These are phyloP conservation scores for Macroglossus sobrinus DNA, from an alignment of 2,113 vertebrate genomes.

Conservation along the genomic window DNA sequence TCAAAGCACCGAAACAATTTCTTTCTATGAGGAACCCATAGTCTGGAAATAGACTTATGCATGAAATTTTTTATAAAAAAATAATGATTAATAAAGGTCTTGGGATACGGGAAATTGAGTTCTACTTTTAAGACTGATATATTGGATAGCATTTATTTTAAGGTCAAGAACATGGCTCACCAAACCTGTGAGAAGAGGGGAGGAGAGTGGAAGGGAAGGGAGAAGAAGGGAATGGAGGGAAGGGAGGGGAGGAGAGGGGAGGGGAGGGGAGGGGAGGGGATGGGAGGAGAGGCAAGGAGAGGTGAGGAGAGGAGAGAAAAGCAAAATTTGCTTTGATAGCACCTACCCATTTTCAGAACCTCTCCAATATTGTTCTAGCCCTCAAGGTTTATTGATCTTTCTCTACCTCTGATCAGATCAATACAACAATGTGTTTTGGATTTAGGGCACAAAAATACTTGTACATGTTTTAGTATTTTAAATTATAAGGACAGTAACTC, in stretches of 20 bases:
- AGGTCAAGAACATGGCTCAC: background rate
- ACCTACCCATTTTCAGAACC: background rate
- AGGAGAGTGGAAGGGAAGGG: too few species aligned
- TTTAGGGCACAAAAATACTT: background rate
- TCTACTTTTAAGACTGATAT: background rate
- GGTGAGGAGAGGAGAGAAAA: background rate
- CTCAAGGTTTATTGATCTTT: background rate
- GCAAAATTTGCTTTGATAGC: background rate
- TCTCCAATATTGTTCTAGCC: background rate
- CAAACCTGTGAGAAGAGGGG: background rate
- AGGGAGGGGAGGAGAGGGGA: background rate
- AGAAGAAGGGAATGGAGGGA: too few species aligned
- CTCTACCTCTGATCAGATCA: background rate
- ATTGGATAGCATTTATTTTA: background rate
- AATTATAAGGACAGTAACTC: background rate
- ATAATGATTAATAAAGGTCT: background rate
- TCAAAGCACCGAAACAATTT: background rate
- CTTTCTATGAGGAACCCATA: background rate
- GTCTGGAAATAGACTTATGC: background rate
- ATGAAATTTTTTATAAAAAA: background rate
- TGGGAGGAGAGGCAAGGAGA: too few species aligned
- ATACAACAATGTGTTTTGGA: background rate
- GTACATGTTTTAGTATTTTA: background rate
- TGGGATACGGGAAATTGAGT: background rate
- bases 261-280: too few species aligned